Evolutionary conservation across 2,888 invertebrate genomes (phyloP), one percentile per base, ranked within the genome.

Genomic region (Argyresthia goedartella): DNA sequence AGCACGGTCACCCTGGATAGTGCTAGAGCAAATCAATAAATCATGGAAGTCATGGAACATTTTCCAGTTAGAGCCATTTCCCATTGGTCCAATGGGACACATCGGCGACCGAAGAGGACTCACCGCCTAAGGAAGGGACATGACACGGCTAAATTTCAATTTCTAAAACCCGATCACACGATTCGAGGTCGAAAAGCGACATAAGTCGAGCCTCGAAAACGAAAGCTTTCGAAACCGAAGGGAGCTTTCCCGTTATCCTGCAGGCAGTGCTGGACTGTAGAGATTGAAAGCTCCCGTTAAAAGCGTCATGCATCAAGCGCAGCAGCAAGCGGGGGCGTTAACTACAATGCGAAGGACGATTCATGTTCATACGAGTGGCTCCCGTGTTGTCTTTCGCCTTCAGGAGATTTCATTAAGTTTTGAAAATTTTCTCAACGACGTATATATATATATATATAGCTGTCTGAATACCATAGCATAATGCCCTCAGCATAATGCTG

Each of bases 211-310:
- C 68, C 73, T 69, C 71, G 82, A 82, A 84, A 84, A 69, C 78
- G 84, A 84, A 82, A 84, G 78, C 71, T 66, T 71, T 69, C 75
- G 71, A 75, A 85, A 85, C 73, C 76, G 79, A 82, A 86, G 85
- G 81, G 81, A 76, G 65, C 63, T 67, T 70, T 81, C 78, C 85
- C 85, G 85, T 82, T 84, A 82, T 76, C 81, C 85, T 77, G 76
- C 65, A 74, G 67, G 69, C 68, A 50, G 44, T 10, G 36, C 49
- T 39, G 52, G 43, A 50, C 52, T 58, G 62, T 50, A 56, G 79
- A 81, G 81, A 81, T 76, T 76, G 81, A 84, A 84, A 81, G 80
- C 81, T 75, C 73, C 80, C 81, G 80, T 81, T 81, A 81, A 47
- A 47, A n/a, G n/a, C 33, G 25, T 50, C 49, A 52, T 14, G 46